These are phyloP conservation scores for Atta texana DNA, from an alignment of 1,140 invertebrate genomes.

Conservation along the genomic window DNA sequence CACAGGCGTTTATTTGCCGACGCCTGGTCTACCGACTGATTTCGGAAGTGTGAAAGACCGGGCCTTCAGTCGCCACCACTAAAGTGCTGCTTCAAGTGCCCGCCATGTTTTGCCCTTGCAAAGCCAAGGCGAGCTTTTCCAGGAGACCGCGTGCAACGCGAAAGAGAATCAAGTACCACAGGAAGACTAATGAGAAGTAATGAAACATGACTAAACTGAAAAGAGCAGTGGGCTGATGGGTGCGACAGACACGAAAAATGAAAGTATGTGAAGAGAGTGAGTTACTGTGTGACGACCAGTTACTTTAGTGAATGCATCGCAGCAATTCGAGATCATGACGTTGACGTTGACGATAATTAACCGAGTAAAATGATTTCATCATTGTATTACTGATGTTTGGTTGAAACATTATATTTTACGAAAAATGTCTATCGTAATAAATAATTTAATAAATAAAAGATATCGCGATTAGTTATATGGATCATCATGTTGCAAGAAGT, in stretches of 20 bases:
- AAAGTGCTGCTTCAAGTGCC: conserved; percentile 58
- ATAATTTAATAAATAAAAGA: background rate
- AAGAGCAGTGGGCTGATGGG: conserved; percentile 43
- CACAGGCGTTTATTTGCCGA: conserved; percentile 56
- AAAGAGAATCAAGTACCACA: conserved; percentile 16
- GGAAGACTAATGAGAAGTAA: conserved; percentile 67
- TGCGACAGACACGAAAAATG: conserved; percentile 21
- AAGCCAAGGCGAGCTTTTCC: conserved; percentile 48
- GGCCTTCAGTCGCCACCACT: conserved; percentile 35
- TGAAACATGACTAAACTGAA: conserved; percentile 49
- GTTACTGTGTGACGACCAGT: background rate
- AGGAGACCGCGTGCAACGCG: conserved; percentile 13
- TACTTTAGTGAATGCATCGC: conserved; percentile 29
- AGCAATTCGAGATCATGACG: background rate
- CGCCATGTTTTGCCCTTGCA: conserved; percentile 45
- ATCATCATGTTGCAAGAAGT: background rate
- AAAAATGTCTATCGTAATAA: background rate
- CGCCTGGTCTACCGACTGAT: conserved; percentile 47
- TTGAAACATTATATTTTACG: background rate
- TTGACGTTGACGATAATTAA: conserved; percentile 17
- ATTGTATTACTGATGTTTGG: background rate
- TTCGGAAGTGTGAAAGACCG: conserved; percentile 61
- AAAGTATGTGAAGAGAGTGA: conserved; percentile 27
- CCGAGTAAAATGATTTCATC: background rate
- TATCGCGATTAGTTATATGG: background rate